A percentile compares a stretch with the other conserved stretches of the same genome.
Evolutionary conservation across 2,113 vertebrate species (phyloP).

Genomic region (Pagrus major): DNA sequence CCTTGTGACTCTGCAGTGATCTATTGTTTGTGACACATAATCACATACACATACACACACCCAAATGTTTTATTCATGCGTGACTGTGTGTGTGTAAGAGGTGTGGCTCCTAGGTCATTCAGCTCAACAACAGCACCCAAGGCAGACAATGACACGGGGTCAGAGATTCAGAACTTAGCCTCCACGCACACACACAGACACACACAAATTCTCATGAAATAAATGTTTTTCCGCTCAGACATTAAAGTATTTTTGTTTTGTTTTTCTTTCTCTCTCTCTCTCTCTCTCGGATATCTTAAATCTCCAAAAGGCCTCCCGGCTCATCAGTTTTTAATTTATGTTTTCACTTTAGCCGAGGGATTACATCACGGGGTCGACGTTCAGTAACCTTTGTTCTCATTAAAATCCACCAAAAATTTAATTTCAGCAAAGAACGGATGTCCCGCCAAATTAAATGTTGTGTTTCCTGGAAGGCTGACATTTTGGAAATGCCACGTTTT

Average conservation of each 20-base stretch:
- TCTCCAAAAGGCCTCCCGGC: not conserved
- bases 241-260: constrained; percentile 12
- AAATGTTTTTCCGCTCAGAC: constrained; percentile 19
- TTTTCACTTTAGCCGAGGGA: not conserved
- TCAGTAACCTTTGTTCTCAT: constrained; percentile 1
- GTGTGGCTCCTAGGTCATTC: constrained; percentile 54
- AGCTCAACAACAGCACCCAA: constrained; percentile 27
- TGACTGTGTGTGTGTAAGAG: constrained; percentile 43
- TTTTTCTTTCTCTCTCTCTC: not conserved
- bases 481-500: constrained; percentile 10
- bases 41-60: constrained; percentile 51
- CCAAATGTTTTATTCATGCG: constrained; percentile 51
- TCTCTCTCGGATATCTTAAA: not conserved
- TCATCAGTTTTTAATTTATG: constrained; percentile 26
- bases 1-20: constrained; percentile 31
- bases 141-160: constrained; percentile 26
- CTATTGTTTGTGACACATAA: constrained; percentile 62
- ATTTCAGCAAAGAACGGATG: not conserved
- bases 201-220: constrained; percentile 2
- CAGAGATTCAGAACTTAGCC: constrained; percentile 4
- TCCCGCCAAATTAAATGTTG: constrained; percentile 11
- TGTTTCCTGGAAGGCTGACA: constrained; percentile 16
- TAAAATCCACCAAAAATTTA: constrained; percentile 13
- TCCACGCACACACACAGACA: not conserved
- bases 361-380: constrained; percentile 9